These are phyloP conservation scores for Cydia splendana DNA, from an alignment of 1,140 invertebrate species.

Conservation along the genomic window DNA sequence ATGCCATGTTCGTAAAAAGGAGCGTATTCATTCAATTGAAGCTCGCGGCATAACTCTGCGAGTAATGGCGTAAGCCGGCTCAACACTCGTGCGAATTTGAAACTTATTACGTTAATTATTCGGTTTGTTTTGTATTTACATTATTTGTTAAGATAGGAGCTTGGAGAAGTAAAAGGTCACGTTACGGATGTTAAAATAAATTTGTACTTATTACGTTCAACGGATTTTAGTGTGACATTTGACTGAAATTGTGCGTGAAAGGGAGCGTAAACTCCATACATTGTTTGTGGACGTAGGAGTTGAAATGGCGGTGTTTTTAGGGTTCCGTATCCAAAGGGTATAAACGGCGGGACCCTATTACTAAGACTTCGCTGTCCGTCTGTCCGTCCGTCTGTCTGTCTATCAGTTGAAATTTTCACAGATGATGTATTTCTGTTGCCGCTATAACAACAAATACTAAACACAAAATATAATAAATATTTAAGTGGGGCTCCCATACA, in stretches of 20 bases:
- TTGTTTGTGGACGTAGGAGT: neutral
- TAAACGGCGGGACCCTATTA: too few relatives aligned
- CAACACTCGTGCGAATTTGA: neutral
- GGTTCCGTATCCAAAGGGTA: too few relatives aligned
- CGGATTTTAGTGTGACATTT: slow-evolving; percentile 7
- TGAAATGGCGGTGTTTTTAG: neutral
- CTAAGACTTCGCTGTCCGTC: too few relatives aligned
- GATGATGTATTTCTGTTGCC: too few relatives aligned
- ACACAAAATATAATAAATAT: too few relatives aligned
- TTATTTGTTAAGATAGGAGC: neutral
- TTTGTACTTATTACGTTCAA: neutral
- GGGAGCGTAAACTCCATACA: slow-evolving; percentile 26
- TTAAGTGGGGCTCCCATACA: too few relatives aligned
- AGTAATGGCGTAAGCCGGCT: neutral
- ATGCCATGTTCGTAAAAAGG: slow-evolving; percentile 23
- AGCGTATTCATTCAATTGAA: slow-evolving; percentile 23
- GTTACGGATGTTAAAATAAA: slow-evolving; percentile 6
- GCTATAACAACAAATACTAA: too few relatives aligned
- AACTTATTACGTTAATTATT: neutral
- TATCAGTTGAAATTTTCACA: too few relatives aligned
- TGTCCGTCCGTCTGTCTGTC: too few relatives aligned
- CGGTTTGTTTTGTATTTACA: neutral
- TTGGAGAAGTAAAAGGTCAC: neutral
- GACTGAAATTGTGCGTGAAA: slow-evolving; percentile 24
- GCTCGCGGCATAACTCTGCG: neutral